phyloP scores from a whole-genome alignment of 2,113 vertebrate species.

The Pitta sordida region DNA sequence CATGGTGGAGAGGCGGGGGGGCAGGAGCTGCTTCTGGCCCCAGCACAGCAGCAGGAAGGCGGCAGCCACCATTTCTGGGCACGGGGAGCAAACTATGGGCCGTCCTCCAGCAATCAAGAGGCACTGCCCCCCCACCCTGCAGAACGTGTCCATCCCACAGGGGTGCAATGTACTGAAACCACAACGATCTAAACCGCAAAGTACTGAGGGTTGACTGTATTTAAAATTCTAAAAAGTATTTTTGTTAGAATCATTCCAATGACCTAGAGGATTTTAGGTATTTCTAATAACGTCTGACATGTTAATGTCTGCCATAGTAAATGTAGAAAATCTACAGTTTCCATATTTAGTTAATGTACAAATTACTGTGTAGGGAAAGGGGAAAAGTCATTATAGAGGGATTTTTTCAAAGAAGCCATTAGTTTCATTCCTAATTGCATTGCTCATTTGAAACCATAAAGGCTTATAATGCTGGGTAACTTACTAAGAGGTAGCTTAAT shows the following conservation, averaged over 20 bases:
- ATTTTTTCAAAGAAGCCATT: slow-evolving; percentile 8
- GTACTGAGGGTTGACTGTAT: too few relatives aligned
- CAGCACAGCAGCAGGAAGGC: too few relatives aligned
- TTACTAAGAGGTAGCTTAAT: neutral
- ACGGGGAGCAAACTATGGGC: too few relatives aligned
- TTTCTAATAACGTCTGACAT: neutral
- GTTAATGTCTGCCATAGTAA: neutral
- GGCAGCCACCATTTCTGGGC: too few relatives aligned
- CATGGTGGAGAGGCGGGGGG: too few relatives aligned
- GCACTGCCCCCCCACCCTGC: too few relatives aligned
- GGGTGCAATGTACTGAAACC: too few relatives aligned
- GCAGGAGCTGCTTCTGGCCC: too few relatives aligned
- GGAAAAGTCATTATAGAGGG: neutral
- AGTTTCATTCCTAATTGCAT: slow-evolving; percentile 17
- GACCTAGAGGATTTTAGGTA: neutral
- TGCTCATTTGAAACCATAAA: slow-evolving; percentile 27
- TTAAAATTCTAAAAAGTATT: neutral
- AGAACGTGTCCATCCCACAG: too few relatives aligned
- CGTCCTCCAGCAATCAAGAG: too few relatives aligned
- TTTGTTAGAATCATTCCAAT: neutral
- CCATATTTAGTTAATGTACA: slow-evolving; percentile 8
- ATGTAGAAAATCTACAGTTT: neutral
- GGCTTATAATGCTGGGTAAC: neutral
- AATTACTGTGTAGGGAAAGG: slow-evolving; percentile 3
- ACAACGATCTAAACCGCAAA: too few relatives aligned